Evolutionary conservation across 2,888 invertebrate genomes (phyloP).

Genomic region (Cephus pulcher): DNA sequence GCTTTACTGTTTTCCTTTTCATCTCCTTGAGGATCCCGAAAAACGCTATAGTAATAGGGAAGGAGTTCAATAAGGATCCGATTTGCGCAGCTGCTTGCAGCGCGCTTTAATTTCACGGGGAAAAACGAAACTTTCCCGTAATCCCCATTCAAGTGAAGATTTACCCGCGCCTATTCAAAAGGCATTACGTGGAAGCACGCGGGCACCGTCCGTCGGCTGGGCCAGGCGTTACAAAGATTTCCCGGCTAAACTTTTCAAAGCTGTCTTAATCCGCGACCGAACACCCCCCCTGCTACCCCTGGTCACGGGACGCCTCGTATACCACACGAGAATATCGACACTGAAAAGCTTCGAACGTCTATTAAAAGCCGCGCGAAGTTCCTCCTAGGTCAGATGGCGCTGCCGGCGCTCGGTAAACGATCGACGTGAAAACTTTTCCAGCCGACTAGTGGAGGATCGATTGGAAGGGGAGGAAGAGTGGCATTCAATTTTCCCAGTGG

Average conservation of each 20-base stretch:
- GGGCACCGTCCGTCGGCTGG: background rate
- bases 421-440: background rate
- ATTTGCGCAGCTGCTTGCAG: background rate
- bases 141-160: slow-evolving; percentile 15
- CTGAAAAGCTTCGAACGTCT: background rate
- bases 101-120: background rate
- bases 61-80: background rate
- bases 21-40: background rate
- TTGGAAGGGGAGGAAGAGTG: background rate
- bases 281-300: background rate
- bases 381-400: background rate
- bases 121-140: slow-evolving; percentile 1
- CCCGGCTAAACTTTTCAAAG: background rate
- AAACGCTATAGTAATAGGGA: background rate
- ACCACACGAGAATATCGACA: background rate
- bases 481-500: no score
- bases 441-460: background rate
- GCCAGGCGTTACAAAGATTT: background rate
- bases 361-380: background rate
- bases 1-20: no score
- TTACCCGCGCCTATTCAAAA: slow-evolving; percentile 19
- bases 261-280: background rate
- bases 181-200: slow-evolving; percentile 8
- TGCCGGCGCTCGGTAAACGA: background rate
- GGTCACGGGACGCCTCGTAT: background rate